Conservation (phyloP, 2,888 invertebrate species). For the Digitonthophagus gazella region DNA sequence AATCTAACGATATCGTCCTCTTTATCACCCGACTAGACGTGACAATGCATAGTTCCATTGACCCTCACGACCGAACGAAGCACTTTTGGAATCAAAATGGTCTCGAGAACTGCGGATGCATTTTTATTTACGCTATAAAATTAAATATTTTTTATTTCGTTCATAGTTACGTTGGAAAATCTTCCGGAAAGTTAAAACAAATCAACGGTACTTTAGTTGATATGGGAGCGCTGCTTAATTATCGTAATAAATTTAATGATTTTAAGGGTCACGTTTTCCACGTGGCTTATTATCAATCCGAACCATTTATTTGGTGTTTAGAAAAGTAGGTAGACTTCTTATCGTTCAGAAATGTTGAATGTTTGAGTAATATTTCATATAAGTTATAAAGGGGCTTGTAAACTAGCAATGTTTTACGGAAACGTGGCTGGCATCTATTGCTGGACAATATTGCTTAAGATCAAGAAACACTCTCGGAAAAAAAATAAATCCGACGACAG, state of each 20-base stretch:
- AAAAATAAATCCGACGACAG: neutral
- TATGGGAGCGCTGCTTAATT: conserved; percentile 12
- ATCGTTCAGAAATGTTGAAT: neutral
- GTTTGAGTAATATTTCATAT: neutral
- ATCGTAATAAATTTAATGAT: conserved; percentile 24
- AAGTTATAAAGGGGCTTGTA: no score
- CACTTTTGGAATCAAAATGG: conserved; percentile 23
- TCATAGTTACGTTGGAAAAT: conserved; percentile 22
- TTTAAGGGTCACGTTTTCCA: conserved; percentile 27
- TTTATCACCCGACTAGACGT: conserved; percentile 12
- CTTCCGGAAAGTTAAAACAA: conserved; percentile 20
- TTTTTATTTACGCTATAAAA: conserved; percentile 18
- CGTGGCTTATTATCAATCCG: conserved; percentile 22
- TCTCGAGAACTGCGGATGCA: conserved; percentile 17
- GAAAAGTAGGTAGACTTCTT: no score
- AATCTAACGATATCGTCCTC: conserved; percentile 21
- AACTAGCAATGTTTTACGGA: no score
- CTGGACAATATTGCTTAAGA: no score
- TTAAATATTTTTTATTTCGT: conserved; percentile 22
- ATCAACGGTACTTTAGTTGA: conserved; percentile 6
- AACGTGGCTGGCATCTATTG: no score
- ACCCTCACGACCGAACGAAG: neutral
- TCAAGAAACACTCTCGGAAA: neutral
- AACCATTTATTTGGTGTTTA: conserved; percentile 26
- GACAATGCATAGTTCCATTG: neutral